phyloP scores from a whole-genome alignment of 1,140 invertebrate species.

The Drosophila seguyi region DNA sequence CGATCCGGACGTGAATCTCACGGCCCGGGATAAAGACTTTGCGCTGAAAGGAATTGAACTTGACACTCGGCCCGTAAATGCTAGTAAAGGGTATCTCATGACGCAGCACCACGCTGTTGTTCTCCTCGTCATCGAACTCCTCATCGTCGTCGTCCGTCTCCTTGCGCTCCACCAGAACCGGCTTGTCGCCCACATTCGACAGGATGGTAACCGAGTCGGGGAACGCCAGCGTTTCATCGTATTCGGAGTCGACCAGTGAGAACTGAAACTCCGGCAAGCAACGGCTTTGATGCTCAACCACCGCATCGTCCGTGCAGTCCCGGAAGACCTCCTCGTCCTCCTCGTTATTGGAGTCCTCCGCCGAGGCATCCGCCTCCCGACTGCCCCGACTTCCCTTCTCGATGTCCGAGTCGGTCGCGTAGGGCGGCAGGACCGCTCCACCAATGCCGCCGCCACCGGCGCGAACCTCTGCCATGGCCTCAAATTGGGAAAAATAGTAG shows the following conservation, averaged over 20 bases:
- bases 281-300: conserved; percentile 37
- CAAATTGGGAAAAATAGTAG: conserved; percentile 72
- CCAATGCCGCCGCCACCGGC: background rate
- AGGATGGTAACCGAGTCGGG: conserved; percentile 87
- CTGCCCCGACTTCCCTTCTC: conserved; percentile 21
- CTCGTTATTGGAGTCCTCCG: conserved; percentile 21
- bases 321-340: conserved; percentile 16
- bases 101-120: conserved; percentile 64
- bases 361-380: conserved; percentile 14
- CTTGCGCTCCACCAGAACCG: conserved; percentile 85
- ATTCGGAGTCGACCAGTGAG: conserved; percentile 87
- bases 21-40: conserved; percentile 92
- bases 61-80: conserved; percentile 89
- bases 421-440: conserved; percentile 45
- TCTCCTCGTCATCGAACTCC: conserved; percentile 64
- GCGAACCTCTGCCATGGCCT: conserved; percentile 53
- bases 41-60: conserved; percentile 90
- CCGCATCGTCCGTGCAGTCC: conserved; percentile 55
- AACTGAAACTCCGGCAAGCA: conserved; percentile 83
- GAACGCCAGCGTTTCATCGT: conserved; percentile 88
- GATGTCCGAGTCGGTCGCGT: conserved; percentile 13
- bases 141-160: conserved; percentile 75
- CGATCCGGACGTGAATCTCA: conserved; percentile 90
- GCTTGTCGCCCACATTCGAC: conserved; percentile 86
- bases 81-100: conserved; percentile 88